Base-by-base conservation (phyloP, 2,888 invertebrate genomes). In the Tenthredo livida region DNA sequence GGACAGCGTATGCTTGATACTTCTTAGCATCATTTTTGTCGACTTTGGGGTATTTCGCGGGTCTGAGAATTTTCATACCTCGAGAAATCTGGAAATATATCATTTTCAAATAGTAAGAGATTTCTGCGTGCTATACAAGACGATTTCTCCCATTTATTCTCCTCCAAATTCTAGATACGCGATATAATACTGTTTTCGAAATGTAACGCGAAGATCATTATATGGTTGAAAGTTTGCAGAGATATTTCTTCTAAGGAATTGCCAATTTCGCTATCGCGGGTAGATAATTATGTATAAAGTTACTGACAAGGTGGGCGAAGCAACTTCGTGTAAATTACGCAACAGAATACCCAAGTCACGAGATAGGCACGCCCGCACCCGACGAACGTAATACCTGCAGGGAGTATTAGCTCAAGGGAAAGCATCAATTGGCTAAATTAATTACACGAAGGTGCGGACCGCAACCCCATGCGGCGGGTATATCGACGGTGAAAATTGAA, bases 361-460 rank as follows among this genome's bases (percentile, higher is more conserved):
- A 67, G 67, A 67, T 67, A 50, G 67, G 83, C 67, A 70, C 33
- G n/a, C 67, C 67, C 33, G 12, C 25, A 10, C 9, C 21, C 29
- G 12, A n/a, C 21, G 21, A 29, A 43, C 47, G 83, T 67, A 50
- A 83, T 83, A 67, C 67, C 80, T 40, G 17, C 40, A n/a, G 10
- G 40, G 83, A 61, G 67, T 61, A 67, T 83, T 67, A 65, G 33
- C 83, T 47, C 67, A 50, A 83, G 65, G 29, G 83, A 50, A 47
- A 67, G 29, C 67, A 83, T 70, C 83, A 83, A 83, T 83, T 83
- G 83, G 83, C 47, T 67, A 83, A 83, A 83, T 83, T 83, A 83
- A 83, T 83, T 83, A 83, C 83, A 47, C 47, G 29, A 47, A 47
- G 83, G 70, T 67, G 83, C 47, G 67, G 67, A 70, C 83, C 47